Conservation (phyloP, 1,140 invertebrate genomes). For the Mesaphorura yosii region DNA sequence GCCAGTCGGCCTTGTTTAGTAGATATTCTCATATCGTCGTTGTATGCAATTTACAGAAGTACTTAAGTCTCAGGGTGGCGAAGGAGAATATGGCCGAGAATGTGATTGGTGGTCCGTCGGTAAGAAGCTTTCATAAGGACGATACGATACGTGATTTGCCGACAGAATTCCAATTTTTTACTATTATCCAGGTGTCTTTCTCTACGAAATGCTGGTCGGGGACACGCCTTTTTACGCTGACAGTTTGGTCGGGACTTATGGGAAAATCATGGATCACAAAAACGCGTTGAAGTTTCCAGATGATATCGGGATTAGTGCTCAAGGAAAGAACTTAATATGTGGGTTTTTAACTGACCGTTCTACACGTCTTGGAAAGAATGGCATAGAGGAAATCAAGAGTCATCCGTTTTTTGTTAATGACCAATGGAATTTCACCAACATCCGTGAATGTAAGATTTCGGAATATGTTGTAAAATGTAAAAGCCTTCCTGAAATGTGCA, state of each 20-base stretch:
- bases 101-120: conserved; percentile 99
- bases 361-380: conserved; percentile 82
- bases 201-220: conserved; percentile 98
- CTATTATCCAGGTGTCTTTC: conserved; percentile 56
- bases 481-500: conserved; percentile 1
- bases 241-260: conserved; percentile 93
- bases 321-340: conserved; percentile 80
- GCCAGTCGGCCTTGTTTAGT: no score
- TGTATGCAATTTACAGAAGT: no score
- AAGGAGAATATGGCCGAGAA: conserved; percentile 85
- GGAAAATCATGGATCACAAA: conserved; percentile 98
- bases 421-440: conserved; percentile 94
- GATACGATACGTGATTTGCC: no score
- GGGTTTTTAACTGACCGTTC: conserved; percentile 83
- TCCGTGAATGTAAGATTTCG: conserved; percentile 58
- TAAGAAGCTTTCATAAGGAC: not conserved
- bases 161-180: no score
- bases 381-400: conserved; percentile 85
- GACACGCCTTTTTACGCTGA: conserved; percentile 99
- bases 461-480: conserved; percentile 4
- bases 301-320: conserved; percentile 80
- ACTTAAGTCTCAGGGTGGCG: conserved; percentile 90
- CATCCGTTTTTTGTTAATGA: conserved; percentile 95
- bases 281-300: conserved; percentile 90
- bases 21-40: no score